Percentiles rank a stretch among this genome's conserved stretches.
These are phyloP conservation scores for Autographa pulchrina DNA, from an alignment of 2,888 invertebrate species.

Conservation along the genomic window DNA sequence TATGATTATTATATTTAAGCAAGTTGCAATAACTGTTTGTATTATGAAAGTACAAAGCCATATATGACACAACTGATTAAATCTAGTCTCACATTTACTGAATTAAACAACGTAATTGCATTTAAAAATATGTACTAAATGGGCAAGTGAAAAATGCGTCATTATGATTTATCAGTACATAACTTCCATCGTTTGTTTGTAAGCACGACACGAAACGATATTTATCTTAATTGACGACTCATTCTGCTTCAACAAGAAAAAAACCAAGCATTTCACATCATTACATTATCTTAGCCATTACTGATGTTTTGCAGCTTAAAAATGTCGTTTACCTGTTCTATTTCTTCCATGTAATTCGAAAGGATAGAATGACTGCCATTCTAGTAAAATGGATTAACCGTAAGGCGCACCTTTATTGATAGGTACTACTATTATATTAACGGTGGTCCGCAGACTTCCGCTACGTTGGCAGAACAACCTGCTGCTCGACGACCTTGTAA, in stretches of 20 bases:
- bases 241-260: constrained; percentile 53
- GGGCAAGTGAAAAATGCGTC: constrained; percentile 42
- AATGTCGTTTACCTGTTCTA: constrained; percentile 29
- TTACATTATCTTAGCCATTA: constrained; percentile 34
- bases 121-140: constrained; percentile 16
- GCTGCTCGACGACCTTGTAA: constrained; percentile 57
- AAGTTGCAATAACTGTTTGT: background rate
- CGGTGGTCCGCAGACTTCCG: constrained; percentile 57
- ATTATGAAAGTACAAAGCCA: background rate
- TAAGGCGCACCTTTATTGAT: constrained; percentile 57
- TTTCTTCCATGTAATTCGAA: constrained; percentile 41
- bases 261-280: constrained; percentile 43
- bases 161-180: constrained; percentile 52
- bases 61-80: background rate
- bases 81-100: background rate
- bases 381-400: constrained; percentile 54
- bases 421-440: constrained; percentile 53
- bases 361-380: constrained; percentile 36
- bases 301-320: constrained; percentile 23
- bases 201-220: constrained; percentile 37
- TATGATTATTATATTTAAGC: background rate
- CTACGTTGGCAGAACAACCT: constrained; percentile 52
- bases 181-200: constrained; percentile 39
- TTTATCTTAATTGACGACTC: constrained; percentile 60
- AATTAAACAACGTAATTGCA: constrained; percentile 22